Base-by-base conservation (phyloP, 2,888 invertebrate species). In the Melipona bicolor region DNA sequence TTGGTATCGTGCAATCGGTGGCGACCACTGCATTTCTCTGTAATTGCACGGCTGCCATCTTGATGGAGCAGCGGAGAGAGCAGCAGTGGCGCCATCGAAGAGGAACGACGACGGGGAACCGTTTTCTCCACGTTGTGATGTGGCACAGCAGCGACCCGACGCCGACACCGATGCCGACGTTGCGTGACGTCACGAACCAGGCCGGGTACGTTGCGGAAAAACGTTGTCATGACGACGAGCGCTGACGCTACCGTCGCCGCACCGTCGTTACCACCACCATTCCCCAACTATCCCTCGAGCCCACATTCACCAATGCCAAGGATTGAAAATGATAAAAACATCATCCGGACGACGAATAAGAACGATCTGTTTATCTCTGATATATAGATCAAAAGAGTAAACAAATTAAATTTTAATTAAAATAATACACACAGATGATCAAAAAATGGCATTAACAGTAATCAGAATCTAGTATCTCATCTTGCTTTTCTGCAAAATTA, bases 201-300 rank as follows among this genome's bases (percentile, higher is more conserved):
- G 92, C 93, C 92, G 92, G 92, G 92, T 90, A 93, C 93, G 92
- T 93, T 93, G 93, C 93, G 93, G 93, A 92, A 93, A 93, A 93
- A 93, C 91, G 93, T 93, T 91, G 93, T 90, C 93, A 93, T 93
- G 92, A 90, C 91, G 89, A 93, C 93, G 90, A 91, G 88, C 89
- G 90, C 91, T 90, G 91, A 91, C 90, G 90, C 90, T 90, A 90
- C 86, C 82, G 84, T 72, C 85, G 81, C 82, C 77, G 81, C 81
- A 79, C 81, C 81, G 79, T 69, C 79, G 83, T 84, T 80, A 75
- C 81, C 85, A 79, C 81, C 74, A 62, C 81, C 77, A 77, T 77
- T 6, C 9, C 11, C 43, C 43, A 43, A 56, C 64, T 61, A 74
- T 73, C 70, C 71, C 72, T 15, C 77, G 56, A 50, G 62, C 21